Evolutionary conservation across 2,888 invertebrate genomes (phyloP).

Genomic region (Ditula angustiorana): DNA sequence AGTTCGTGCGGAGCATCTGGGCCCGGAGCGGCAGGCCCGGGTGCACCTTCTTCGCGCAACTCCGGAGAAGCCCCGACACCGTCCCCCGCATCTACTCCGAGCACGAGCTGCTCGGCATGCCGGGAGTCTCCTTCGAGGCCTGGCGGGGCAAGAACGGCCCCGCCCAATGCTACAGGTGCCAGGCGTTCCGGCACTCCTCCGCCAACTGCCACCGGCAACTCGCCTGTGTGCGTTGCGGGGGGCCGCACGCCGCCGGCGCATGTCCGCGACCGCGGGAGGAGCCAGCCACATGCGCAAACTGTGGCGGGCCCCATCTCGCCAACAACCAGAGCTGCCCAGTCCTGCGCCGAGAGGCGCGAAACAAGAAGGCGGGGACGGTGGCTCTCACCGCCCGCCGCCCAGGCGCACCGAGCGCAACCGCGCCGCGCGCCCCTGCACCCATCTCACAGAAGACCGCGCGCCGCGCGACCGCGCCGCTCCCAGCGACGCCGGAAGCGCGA

Average conservation of each 20-base stretch:
- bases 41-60: conserved; percentile 40
- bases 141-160: conserved; percentile 42
- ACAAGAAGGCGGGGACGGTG: not conserved
- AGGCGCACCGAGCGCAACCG: too few relatives aligned
- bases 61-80: conserved; percentile 29
- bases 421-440: too few relatives aligned
- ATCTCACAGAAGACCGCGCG: too few relatives aligned
- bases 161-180: conserved; percentile 47
- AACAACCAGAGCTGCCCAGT: conserved; percentile 25
- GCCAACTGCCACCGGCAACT: conserved; percentile 45
- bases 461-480: too few relatives aligned
- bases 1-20: not conserved
- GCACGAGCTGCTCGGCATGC: conserved; percentile 43
- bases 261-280: conserved; percentile 37
- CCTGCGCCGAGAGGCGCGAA: not conserved
- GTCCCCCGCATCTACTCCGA: conserved; percentile 40
- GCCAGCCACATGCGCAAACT: conserved; percentile 38
- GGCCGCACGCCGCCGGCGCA: conserved; percentile 25
- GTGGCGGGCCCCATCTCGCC: conserved; percentile 32
- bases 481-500: too few relatives aligned
- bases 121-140: conserved; percentile 42
- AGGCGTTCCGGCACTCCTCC: conserved; percentile 43
- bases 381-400: too few relatives aligned
- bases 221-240: too few relatives aligned
- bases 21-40: conserved; percentile 35